phyloP scores from a whole-genome alignment of 2,888 invertebrate species.

The Xylocampa areola region DNA sequence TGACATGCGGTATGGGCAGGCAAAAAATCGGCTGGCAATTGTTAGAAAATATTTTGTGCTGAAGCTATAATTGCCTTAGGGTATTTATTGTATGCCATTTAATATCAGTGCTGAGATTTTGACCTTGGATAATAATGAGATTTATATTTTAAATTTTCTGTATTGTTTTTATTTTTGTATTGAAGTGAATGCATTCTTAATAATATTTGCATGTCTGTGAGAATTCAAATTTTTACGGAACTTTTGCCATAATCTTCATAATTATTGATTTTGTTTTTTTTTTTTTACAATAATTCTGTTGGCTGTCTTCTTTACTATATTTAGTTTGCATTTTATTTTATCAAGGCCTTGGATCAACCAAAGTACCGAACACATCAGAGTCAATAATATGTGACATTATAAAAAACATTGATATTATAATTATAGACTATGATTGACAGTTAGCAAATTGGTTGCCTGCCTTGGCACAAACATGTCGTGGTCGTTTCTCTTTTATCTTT shows the following conservation, averaged over 20 bases:
- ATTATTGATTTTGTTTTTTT: no score
- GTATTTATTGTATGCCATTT: neutral
- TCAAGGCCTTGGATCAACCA: no score
- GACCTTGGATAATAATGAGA: neutral
- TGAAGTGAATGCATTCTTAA: no score
- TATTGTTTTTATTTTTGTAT: no score
- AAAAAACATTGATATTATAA: conserved; percentile 4
- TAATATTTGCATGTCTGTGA: no score
- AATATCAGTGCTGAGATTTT: conserved; percentile 5
- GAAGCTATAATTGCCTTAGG: neutral
- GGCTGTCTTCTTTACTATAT: no score
- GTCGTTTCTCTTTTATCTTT: conserved; percentile 1
- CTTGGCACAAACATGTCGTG: conserved; percentile 20
- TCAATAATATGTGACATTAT: no score
- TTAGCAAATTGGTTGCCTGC: conserved; percentile 27
- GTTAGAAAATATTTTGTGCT: conserved; percentile 23
- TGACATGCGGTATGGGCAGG: conserved; percentile 16
- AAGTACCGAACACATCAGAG: no score
- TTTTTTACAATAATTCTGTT: no score
- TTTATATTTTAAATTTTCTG: neutral
- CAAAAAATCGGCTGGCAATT: conserved; percentile 31
- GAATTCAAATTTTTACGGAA: no score
- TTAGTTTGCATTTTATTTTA: no score
- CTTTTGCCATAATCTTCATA: no score
- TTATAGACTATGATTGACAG: conserved; percentile 37